Base-by-base conservation (phyloP, 2,888 invertebrate species). In the Gandaritis pyraliata region DNA sequence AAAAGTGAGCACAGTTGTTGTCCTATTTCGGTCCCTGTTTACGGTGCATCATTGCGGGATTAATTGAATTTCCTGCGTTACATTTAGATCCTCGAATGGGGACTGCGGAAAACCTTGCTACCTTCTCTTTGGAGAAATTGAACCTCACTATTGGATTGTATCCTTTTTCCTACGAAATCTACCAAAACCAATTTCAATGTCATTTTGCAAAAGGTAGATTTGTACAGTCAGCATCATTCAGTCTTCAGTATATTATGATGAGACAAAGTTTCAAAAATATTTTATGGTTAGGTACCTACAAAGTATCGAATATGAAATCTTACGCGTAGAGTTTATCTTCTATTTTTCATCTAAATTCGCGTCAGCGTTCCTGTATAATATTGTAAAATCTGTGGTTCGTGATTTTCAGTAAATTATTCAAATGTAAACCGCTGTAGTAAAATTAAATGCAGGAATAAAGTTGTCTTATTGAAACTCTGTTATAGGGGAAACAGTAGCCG, bases 31-130 rank as follows among this genome's bases (percentile, higher is more conserved):
- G 85, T 85, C 85, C 87, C 88, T 87, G 81, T 86, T 89, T 87
- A 88, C 80, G 75, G 81, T 83, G 84, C 85, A 88, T 87, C 87
- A 85, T 86, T 83, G 82, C 78, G 77, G 71, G 81, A 82, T 85
- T 85, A 90, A 91, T 91, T 90, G 83, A 90, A 91, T 89, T 83
- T 91, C 91, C 91, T 88, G 89, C 82, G 86, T 85, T 86, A 86
- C 84, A 90, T 88, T 87, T 84, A 86, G 83, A 81, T 70, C 71
- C 78, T 74, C 74, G 73, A 50, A 53, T 66, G 70, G 70, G 70
- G 70, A 70, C 68, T 61, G 63, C 43, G 58, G 49, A 58, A 59
- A 65, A 63, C 38, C 55, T 52, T 47, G 56, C 18, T 54, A 64
- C 48, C n/a, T 54, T 43, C 47, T 46, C 29, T 41, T 8, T 33